phyloP scores from a whole-genome alignment of 2,888 invertebrate genomes.

The Cataglyphis albicans region DNA sequence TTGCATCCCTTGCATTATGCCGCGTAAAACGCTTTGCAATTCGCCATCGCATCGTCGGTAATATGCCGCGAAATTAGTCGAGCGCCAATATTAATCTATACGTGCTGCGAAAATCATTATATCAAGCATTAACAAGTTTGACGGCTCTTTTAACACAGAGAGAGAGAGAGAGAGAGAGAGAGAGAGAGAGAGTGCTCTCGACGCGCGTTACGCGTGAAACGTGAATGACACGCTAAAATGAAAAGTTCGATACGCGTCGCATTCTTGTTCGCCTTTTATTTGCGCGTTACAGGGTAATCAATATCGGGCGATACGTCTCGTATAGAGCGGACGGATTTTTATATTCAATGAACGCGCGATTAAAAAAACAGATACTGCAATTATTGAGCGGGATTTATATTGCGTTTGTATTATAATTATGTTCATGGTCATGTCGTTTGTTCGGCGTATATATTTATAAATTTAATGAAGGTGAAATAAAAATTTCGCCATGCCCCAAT shows the following conservation, averaged over 20 bases:
- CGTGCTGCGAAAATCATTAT: constrained; percentile 43
- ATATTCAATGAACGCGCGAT: neutral
- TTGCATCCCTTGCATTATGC: constrained; percentile 28
- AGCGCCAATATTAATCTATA: constrained; percentile 48
- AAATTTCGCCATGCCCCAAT: neutral
- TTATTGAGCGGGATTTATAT: constrained; percentile 15
- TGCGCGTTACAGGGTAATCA: constrained; percentile 26
- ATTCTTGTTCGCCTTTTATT: constrained; percentile 41
- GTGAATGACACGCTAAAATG: constrained; percentile 49
- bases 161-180: constrained; percentile 30
- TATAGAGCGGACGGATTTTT: constrained; percentile 22
- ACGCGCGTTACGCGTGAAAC: constrained; percentile 45
- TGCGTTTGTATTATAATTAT: neutral
- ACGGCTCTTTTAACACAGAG: constrained; percentile 52
- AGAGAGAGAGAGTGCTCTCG: constrained; percentile 45
- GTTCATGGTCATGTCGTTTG: constrained; percentile 1
- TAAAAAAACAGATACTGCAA: constrained; percentile 12
- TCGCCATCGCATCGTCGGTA: constrained; percentile 20
- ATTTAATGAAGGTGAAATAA: constrained; percentile 6
- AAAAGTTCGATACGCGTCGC: constrained; percentile 30
- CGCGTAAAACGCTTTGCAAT: constrained; percentile 28
- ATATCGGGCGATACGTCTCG: constrained; percentile 29
- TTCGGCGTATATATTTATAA: constrained; percentile 4
- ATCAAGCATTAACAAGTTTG: constrained; percentile 57
- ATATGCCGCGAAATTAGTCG: constrained; percentile 40